Evolutionary conservation across 2,888 invertebrate species (phyloP).

Genomic region (Parthenolecanium corni): DNA sequence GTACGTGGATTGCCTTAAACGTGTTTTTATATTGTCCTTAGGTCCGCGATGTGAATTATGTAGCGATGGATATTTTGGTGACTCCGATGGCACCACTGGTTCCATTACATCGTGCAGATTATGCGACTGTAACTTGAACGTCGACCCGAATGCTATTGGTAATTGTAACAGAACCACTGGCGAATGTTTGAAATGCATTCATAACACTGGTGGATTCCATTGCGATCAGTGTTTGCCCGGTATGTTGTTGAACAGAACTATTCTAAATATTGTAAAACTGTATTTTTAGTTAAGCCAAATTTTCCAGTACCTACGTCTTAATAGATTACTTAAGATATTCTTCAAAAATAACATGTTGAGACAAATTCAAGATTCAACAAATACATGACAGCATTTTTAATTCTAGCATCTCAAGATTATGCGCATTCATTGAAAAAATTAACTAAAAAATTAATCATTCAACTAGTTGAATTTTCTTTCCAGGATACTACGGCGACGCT

Average conservation of each 20-base stretch:
- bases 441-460: no score
- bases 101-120: slow-evolving; percentile 61
- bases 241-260: no score
- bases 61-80: slow-evolving; percentile 90
- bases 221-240: slow-evolving; percentile 89
- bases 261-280: no score
- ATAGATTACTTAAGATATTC: no score
- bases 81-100: slow-evolving; percentile 61
- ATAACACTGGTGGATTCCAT: slow-evolving; percentile 80
- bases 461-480: slow-evolving; percentile 1
- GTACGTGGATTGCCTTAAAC: no score
- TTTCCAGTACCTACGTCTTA: no score
- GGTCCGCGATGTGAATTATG: slow-evolving; percentile 83
- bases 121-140: slow-evolving; percentile 89
- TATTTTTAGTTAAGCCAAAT: no score
- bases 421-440: no score
- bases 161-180: slow-evolving; percentile 95
- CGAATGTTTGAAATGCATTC: slow-evolving; percentile 91
- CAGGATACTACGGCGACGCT: slow-evolving; percentile 88
- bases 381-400: no score
- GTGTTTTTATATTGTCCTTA: slow-evolving; percentile 35
- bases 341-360: no score
- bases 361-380: no score
- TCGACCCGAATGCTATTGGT: slow-evolving; percentile 88
- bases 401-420: no score